These are phyloP conservation scores for Augochlora pura DNA, from an alignment of 1,140 invertebrate species.

Conservation along the genomic window DNA sequence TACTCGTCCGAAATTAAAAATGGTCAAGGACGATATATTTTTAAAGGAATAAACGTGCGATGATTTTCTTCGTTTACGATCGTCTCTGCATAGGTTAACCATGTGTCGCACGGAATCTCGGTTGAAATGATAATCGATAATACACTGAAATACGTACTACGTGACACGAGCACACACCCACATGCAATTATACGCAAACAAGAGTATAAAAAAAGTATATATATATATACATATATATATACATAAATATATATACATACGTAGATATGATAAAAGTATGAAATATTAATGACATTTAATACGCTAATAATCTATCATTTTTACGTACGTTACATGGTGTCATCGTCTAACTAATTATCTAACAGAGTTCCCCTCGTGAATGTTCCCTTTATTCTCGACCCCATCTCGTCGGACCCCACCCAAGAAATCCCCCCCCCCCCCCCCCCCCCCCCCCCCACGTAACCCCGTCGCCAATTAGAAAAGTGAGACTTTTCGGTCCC, in stretches of 20 bases:
- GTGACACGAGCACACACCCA: slow-evolving; percentile 5
- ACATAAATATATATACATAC: slow-evolving; percentile 43
- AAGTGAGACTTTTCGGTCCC: slow-evolving; percentile 29
- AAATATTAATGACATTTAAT: slow-evolving; percentile 64
- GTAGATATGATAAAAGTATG: slow-evolving; percentile 57
- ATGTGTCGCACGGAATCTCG: neutral
- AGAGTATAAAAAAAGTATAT: slow-evolving; percentile 36
- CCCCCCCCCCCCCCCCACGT: neutral
- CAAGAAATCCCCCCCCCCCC: too few relatives aligned
- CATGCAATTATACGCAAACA: slow-evolving; percentile 13
- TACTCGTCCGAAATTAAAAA: neutral
- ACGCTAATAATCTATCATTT: slow-evolving; percentile 64
- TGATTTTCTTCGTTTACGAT: neutral
- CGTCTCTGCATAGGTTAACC: too few relatives aligned
- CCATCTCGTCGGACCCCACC: slow-evolving; percentile 7
- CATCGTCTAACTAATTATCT: slow-evolving; percentile 61
- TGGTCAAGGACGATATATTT: neutral
- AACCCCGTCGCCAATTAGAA: neutral
- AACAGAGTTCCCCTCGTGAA: slow-evolving; percentile 38
- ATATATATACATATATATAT: slow-evolving; percentile 52
- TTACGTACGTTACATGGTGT: slow-evolving; percentile 62
- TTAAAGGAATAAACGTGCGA: neutral
- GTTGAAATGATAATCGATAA: neutral
- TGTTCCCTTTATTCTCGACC: slow-evolving; percentile 14
- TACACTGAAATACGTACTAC: neutral